These are phyloP conservation scores for Cotesia glomerata DNA, from an alignment of 1,140 invertebrate genomes.

Conservation along the genomic window DNA sequence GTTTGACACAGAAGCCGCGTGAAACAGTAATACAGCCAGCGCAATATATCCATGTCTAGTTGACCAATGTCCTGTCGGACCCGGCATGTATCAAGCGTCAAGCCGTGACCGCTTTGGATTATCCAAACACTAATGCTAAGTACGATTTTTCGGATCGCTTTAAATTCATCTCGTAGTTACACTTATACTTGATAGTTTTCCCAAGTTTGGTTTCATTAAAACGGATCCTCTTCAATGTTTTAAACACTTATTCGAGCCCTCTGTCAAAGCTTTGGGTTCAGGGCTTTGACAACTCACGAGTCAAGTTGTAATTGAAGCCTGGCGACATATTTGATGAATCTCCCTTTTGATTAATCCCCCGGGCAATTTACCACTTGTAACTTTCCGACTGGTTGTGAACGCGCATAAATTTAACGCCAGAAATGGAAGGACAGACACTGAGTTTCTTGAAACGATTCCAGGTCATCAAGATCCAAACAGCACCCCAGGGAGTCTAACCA, in stretches of 20 bases:
- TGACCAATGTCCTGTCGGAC: constrained; percentile 45
- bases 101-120: constrained; percentile 47
- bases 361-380: not conserved
- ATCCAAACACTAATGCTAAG: constrained; percentile 27
- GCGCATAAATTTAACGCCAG: constrained; percentile 4
- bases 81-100: constrained; percentile 44
- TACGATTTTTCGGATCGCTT: not conserved
- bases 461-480: not conserved
- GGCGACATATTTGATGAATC: not conserved
- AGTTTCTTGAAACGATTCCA: not conserved
- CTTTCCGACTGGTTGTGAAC: not conserved
- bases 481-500: constrained; percentile 3
- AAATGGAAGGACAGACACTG: not conserved
- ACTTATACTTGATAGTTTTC: too few relatives aligned
- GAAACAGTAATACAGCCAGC: constrained; percentile 43
- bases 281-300: not conserved
- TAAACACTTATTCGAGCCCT: too few relatives aligned
- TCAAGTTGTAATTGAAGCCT: constrained; percentile 1
- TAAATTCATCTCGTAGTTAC: too few relatives aligned
- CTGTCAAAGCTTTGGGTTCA: not conserved
- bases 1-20: constrained; percentile 22
- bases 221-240: too few relatives aligned
- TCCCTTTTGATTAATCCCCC: constrained; percentile 6
- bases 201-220: too few relatives aligned
- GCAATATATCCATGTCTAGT: constrained; percentile 45